Evolutionary conservation across 2,113 vertebrate species (phyloP).

Genomic region (Sorex araneus): DNA sequence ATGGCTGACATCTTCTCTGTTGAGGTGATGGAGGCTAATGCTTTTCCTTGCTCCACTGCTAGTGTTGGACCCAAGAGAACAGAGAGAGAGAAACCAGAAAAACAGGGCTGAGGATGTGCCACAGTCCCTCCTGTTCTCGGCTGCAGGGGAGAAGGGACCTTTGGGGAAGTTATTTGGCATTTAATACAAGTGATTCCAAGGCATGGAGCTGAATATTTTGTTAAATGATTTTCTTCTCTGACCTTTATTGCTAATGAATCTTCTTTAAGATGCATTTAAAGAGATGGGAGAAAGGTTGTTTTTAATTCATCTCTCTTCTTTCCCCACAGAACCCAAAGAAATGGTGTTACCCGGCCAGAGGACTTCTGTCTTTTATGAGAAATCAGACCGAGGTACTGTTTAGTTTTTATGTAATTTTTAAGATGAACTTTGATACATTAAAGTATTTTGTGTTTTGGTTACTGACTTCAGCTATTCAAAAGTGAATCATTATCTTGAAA

Average conservation of each 20-base stretch:
- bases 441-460: slow-evolving; percentile 64
- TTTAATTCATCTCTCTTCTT: slow-evolving; percentile 86
- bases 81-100: slow-evolving; percentile 71
- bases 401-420: slow-evolving; percentile 71
- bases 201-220: slow-evolving; percentile 78
- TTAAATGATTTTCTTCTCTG: slow-evolving; percentile 86
- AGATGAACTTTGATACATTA: slow-evolving; percentile 47
- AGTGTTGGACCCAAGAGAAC: slow-evolving; percentile 61
- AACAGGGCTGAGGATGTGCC: slow-evolving; percentile 40
- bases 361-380: slow-evolving; percentile 88
- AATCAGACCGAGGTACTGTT: slow-evolving; percentile 87
- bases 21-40: slow-evolving; percentile 55
- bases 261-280: slow-evolving; percentile 85
- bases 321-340: slow-evolving; percentile 88
- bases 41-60: not conserved
- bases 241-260: slow-evolving; percentile 88
- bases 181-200: slow-evolving; percentile 83
- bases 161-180: slow-evolving; percentile 87
- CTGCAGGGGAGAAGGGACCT: slow-evolving; percentile 76
- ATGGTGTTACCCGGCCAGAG: slow-evolving; percentile 89
- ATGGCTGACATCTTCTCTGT: slow-evolving; percentile 55
- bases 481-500: slow-evolving; percentile 61
- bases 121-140: slow-evolving; percentile 65
- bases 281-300: slow-evolving; percentile 83
- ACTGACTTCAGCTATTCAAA: slow-evolving; percentile 65